These are phyloP conservation scores for Ammospiza maritima DNA, from an alignment of 2,797 vertebrate species.

Conservation along the genomic window DNA sequence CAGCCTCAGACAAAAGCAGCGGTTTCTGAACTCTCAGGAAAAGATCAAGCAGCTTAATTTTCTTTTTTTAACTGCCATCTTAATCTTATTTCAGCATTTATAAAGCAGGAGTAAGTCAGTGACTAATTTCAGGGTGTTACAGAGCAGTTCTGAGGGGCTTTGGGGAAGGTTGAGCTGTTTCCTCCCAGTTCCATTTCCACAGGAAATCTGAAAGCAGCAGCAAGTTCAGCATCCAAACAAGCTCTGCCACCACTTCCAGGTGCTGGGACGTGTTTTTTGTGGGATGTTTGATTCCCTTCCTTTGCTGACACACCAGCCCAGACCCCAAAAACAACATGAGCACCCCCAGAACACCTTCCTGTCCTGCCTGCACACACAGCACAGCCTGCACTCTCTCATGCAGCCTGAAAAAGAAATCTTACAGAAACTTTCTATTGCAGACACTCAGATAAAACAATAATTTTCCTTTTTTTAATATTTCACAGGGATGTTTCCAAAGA, in stretches of 20 bases:
- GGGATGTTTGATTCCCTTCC: not conserved
- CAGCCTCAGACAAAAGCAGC: not conserved
- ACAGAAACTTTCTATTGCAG: not conserved
- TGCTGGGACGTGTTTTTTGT: not conserved
- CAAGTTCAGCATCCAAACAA: not conserved
- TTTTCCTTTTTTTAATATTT: not conserved
- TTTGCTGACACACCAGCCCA: not conserved
- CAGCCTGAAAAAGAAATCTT: rapidly evolving
- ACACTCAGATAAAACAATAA: no score
- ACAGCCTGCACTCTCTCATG: not conserved
- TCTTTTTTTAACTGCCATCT: not conserved
- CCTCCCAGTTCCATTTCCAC: not conserved
- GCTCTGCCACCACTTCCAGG: rapidly evolving
- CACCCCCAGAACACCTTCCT: not conserved
- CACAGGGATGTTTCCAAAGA: not conserved
- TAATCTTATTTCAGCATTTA: not conserved
- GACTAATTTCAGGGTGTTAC: not conserved
- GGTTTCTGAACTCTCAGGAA: not conserved
- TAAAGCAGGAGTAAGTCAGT: not conserved
- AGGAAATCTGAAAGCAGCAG: not conserved
- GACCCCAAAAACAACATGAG: rapidly evolving
- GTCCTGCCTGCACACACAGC: not conserved
- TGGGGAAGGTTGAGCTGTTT: not conserved
- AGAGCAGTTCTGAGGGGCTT: not conserved
- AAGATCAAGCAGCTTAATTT: slow-evolving; percentile 11